phyloP scores from a whole-genome alignment of 2,113 vertebrate species.

The Egretta garzetta region DNA sequence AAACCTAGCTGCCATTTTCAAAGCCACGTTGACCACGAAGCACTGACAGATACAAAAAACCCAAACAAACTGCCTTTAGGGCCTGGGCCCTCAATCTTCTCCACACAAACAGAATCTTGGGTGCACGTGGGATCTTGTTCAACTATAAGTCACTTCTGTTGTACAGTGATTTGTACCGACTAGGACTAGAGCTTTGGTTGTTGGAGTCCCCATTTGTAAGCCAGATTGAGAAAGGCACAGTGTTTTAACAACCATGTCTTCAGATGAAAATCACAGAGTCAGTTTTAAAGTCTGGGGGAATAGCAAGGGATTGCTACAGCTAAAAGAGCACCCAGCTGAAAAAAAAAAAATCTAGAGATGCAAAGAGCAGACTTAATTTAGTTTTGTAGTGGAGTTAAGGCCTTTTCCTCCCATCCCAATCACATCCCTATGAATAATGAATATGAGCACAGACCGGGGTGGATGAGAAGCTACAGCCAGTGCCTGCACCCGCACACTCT shows the following conservation, averaged over 20 bases:
- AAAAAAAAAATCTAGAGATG: not conserved
- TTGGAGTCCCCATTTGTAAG: not conserved
- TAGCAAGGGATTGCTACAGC: not conserved
- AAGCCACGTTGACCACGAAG: not conserved
- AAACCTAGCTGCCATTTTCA: not conserved
- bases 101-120: accelerated
- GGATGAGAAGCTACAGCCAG: not conserved
- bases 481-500: no score
- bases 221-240: not conserved
- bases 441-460: not conserved
- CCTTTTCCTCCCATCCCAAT: not conserved
- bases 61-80: not conserved
- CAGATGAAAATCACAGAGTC: not conserved
- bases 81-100: not conserved
- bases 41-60: not conserved
- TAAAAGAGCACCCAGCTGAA: not conserved
- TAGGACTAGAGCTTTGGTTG: not conserved
- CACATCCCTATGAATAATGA: not conserved
- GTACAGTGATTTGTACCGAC: not conserved
- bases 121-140: not conserved
- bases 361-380: not conserved
- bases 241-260: not conserved
- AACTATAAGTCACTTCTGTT: not conserved
- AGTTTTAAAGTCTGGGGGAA: not conserved
- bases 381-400: not conserved